Base-by-base conservation (phyloP, 2,797 vertebrate genomes). In the Phaenicophaeus curvirostris region DNA sequence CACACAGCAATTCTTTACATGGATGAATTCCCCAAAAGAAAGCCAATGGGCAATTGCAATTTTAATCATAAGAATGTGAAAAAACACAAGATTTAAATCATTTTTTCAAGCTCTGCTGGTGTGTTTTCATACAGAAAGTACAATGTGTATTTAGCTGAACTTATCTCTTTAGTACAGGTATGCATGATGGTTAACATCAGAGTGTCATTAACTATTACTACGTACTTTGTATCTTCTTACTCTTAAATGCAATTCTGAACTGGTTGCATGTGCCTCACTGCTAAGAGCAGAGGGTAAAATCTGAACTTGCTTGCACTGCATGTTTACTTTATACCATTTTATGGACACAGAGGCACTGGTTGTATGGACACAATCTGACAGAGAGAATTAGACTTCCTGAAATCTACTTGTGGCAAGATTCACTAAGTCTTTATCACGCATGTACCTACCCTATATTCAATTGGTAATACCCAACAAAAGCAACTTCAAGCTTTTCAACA, bases 101-200 rank as follows among this genome's bases (percentile, higher is more conserved):
- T 74, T 58, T 50, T 39, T 71, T 80, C 35, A 94, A 94, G 89
- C 92, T 93, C 90, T 96, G 94, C 94, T 94, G 93, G 86, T 95
- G 91, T 93, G 72, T 91, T 89, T 92, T 87, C 72, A 77, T 92
- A 96, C 89, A 95, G 80, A 94, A 87, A 87, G 31, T 92, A 94
- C 94, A 93, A 74, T 30, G 89, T 92, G 90, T 89, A 93, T 87
- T 95, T 89, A 93, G 87, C 85, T 79, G 44, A 89, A 95, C 31
- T 59, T 81, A 85, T 69, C 87, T 91, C 71, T 95, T 93, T 55
- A 96, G 46, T 62, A 96, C 85, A 96, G 89, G 76, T 55, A 92
- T 14, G 54, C 72, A 93, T 0, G 11, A 73, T 87, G 67, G 63
- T 93, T 72, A 68, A 94, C 65, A 72, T 76, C 87, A 93, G 92